Evolutionary conservation across 2,888 invertebrate genomes (phyloP).

Genomic region (Tupiocoris notatus): DNA sequence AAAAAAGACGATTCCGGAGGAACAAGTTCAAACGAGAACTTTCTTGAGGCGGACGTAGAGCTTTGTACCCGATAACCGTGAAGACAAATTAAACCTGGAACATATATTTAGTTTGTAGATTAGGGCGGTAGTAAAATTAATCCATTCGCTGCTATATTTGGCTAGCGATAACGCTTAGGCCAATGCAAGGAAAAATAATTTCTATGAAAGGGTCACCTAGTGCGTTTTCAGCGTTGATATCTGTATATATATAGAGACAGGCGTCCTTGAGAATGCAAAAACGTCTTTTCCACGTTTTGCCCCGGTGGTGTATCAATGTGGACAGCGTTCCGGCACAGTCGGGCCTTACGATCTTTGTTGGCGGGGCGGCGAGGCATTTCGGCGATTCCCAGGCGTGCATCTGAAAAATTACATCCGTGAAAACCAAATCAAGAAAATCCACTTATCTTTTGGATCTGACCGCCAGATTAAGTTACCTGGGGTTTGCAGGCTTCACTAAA

Average conservation of each 20-base stretch:
- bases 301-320: slow-evolving; percentile 70
- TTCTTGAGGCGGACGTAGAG: slow-evolving; percentile 76
- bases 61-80: slow-evolving; percentile 92
- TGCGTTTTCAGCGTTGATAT: slow-evolving; percentile 80
- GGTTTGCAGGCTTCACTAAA: slow-evolving; percentile 48
- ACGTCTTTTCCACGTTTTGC: slow-evolving; percentile 81
- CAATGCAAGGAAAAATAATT: too few relatives aligned
- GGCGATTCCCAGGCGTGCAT: slow-evolving; percentile 71
- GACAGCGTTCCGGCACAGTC: slow-evolving; percentile 92
- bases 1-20: slow-evolving; percentile 84
- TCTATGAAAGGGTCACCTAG: too few relatives aligned
- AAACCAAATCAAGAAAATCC: slow-evolving; percentile 18
- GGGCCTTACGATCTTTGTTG: slow-evolving; percentile 73
- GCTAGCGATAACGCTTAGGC: too few relatives aligned
- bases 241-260: slow-evolving; percentile 89
- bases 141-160: too few relatives aligned
- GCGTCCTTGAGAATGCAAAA: slow-evolving; percentile 95
- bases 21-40: slow-evolving; percentile 86
- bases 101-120: neutral
- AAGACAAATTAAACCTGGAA: slow-evolving; percentile 81
- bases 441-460: neutral
- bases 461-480: slow-evolving; percentile 47
- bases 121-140: neutral
- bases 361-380: slow-evolving; percentile 77
- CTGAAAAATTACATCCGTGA: slow-evolving; percentile 51